A percentile compares a stretch with the other conserved stretches of the same genome.
Evolutionary conservation across 2,113 vertebrate species (phyloP).

Genomic region (Tauraco erythrolophus): DNA sequence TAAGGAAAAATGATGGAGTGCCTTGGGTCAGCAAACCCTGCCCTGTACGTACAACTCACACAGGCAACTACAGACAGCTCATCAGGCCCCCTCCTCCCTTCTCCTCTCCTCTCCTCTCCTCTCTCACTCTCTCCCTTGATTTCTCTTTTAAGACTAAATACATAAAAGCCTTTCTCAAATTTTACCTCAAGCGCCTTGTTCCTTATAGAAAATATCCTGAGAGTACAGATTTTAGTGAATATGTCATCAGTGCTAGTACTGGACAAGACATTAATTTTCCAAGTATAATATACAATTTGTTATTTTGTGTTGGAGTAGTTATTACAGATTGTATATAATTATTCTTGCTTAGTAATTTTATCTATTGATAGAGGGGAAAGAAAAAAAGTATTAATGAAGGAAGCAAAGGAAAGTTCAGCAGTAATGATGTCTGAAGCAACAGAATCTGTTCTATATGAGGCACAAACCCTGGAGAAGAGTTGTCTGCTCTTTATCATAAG

Average conservation of each 20-base stretch:
- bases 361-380: background rate
- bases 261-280: background rate
- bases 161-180: background rate
- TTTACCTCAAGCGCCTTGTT: background rate
- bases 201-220: background rate
- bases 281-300: background rate
- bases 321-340: background rate
- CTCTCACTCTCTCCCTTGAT: background rate
- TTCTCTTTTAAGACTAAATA: background rate
- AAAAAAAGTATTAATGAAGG: background rate
- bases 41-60: background rate
- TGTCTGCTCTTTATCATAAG: background rate
- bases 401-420: background rate
- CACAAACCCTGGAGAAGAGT: background rate
- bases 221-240: background rate
- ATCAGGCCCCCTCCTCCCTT: too few species aligned
- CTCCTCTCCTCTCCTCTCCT: too few species aligned
- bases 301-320: constrained; percentile 1
- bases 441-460: background rate
- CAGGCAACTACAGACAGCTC: background rate
- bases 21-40: background rate
- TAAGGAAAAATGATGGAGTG: background rate
- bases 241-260: background rate
- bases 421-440: background rate
- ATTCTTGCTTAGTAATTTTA: background rate